Percentiles rank a stretch among this genome's conserved stretches.
Conservation (phyloP, 2,888 invertebrate species). For the Trissoscelio sp. region DNA sequence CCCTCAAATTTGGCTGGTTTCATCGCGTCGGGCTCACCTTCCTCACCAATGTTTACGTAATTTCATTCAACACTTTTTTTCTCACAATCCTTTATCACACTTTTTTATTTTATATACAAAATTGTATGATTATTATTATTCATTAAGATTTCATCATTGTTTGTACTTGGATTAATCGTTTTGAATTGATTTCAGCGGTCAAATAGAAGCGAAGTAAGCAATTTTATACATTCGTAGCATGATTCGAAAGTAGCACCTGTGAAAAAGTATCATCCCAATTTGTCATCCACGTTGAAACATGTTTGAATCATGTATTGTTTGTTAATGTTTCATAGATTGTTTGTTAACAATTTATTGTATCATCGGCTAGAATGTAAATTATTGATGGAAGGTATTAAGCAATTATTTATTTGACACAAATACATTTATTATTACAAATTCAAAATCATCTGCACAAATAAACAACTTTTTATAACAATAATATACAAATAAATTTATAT, state of each 20-base stretch:
- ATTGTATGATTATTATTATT: too few species aligned
- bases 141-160: too few species aligned
- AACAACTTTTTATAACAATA: too few species aligned
- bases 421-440: too few species aligned
- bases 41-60: neutral
- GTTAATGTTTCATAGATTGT: conserved; percentile 43
- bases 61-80: neutral
- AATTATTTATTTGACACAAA: neutral
- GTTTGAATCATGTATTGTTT: conserved; percentile 49
- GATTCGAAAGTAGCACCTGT: conserved; percentile 51
- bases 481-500: too few species aligned
- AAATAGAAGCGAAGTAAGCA: conserved; percentile 60
- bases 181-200: conserved; percentile 56
- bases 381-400: neutral
- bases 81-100: neutral
- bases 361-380: neutral
- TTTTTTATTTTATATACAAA: conserved; percentile 10
- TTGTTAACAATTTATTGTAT: conserved; percentile 58
- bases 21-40: neutral
- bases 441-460: too few species aligned
- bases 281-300: conserved; percentile 41
- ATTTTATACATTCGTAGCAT: conserved; percentile 59
- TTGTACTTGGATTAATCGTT: too few species aligned
- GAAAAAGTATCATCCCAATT: conserved; percentile 50
- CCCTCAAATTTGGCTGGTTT: conserved; percentile 35